These are phyloP conservation scores for Linnaemya tessellans DNA, from an alignment of 2,888 invertebrate genomes.

Conservation along the genomic window DNA sequence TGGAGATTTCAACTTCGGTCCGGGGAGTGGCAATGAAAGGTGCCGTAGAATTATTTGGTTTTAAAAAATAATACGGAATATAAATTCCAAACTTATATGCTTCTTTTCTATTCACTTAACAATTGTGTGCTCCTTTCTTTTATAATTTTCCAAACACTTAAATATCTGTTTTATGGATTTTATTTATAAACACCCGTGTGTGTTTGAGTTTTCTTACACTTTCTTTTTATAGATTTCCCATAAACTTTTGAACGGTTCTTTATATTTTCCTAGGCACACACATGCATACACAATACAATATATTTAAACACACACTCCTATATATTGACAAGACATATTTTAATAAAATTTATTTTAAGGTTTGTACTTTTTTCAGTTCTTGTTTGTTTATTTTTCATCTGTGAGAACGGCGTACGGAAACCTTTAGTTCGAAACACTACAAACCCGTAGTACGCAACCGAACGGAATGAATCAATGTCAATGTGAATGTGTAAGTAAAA, in stretches of 20 bases:
- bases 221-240: background rate
- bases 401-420: slow-evolving; percentile 5
- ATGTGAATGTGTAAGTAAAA: slow-evolving; percentile 40
- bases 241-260: slow-evolving; percentile 6
- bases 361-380: slow-evolving; percentile 20
- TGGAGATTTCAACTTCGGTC: slow-evolving; percentile 13
- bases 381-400: slow-evolving; percentile 36
- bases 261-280: background rate
- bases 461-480: slow-evolving; percentile 46
- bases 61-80: too few species aligned
- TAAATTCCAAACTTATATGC: background rate
- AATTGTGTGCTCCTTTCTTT: background rate
- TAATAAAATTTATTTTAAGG: slow-evolving; percentile 13
- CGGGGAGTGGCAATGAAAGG: background rate
- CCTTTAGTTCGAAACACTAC: slow-evolving; percentile 14
- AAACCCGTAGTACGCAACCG: slow-evolving; percentile 27
- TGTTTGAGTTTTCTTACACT: slow-evolving; percentile 2
- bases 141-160: background rate
- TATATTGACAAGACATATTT: slow-evolving; percentile 1
- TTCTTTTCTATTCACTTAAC: background rate
- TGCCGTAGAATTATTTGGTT: background rate
- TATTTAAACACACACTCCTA: background rate
- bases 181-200: background rate
- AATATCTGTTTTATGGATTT: background rate
- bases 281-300: background rate